These are phyloP conservation scores for Onychorhynchus coronatus DNA, from an alignment of 2,113 vertebrate species.

Conservation along the genomic window DNA sequence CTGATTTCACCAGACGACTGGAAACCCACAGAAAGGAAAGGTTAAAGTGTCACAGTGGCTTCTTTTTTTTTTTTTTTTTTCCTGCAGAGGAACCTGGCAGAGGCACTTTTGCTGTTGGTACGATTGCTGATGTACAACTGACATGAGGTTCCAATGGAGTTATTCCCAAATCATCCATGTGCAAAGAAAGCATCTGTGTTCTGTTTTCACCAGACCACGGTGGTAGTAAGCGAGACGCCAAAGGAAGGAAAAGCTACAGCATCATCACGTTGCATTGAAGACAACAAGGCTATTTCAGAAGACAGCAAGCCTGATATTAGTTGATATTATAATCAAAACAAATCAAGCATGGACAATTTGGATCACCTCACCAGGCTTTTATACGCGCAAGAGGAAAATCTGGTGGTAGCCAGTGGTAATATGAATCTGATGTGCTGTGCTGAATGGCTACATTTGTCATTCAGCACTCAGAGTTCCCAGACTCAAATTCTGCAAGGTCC, in stretches of 20 bases:
- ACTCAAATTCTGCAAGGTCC: not conserved
- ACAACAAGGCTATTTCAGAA: conserved; percentile 39
- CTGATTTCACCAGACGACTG: not conserved
- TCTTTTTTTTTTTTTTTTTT: not conserved
- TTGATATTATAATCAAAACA: conserved; percentile 22
- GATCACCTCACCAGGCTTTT: conserved; percentile 36
- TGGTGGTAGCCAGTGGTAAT: not conserved
- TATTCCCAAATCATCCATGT: conserved; percentile 63
- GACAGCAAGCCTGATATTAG: conserved; percentile 37
- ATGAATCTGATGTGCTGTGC: not conserved
- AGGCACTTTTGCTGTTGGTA: conserved; percentile 3
- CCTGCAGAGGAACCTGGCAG: not conserved
- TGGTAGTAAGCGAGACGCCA: not conserved
- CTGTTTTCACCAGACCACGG: conserved; percentile 4
- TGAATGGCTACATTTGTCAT: not conserved
- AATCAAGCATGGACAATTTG: conserved; percentile 42
- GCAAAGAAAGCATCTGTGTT: conserved; percentile 64
- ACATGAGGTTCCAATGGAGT: conserved; percentile 36
- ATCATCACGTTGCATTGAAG: not conserved
- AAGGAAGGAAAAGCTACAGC: not conserved
- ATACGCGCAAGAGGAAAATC: conserved; percentile 14
- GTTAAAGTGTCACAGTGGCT: not conserved
- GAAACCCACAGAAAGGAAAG: not conserved
- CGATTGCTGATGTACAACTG: conserved; percentile 29
- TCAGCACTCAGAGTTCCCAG: not conserved